Percentiles rank a stretch among this genome's conserved stretches.
These are phyloP conservation scores for Hippocampus kuda DNA, from an alignment of 2,797 vertebrate species.

Conservation along the genomic window DNA sequence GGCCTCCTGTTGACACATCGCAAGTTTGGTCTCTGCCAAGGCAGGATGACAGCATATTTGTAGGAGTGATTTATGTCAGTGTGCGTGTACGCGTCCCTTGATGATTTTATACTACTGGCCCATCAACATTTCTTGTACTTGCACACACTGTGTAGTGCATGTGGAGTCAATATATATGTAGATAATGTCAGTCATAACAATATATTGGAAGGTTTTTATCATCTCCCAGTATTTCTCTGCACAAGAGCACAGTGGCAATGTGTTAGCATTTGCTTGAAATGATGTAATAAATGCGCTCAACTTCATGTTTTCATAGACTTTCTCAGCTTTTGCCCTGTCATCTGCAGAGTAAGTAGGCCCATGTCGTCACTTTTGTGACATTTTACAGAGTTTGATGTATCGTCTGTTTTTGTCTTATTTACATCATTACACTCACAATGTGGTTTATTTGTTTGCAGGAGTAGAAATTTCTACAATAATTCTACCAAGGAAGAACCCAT, in stretches of 20 bases:
- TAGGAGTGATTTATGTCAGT: not conserved
- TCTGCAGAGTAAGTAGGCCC: not conserved
- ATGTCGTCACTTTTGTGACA: not conserved
- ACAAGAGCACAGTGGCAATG: not conserved
- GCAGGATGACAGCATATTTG: not conserved
- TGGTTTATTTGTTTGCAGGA: not conserved
- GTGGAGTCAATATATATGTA: conserved; percentile 1
- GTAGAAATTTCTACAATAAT: not conserved
- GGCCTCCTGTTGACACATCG: not conserved
- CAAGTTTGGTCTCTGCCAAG: not conserved
- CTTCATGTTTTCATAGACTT: not conserved
- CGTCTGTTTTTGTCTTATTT: not conserved
- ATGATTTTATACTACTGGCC: not conserved
- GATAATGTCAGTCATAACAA: not conserved
- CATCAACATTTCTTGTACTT: not conserved
- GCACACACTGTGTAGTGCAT: not conserved
- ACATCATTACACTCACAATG: not conserved
- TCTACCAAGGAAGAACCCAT: no score
- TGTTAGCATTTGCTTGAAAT: not conserved
- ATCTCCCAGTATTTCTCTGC: not conserved
- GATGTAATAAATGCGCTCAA: not conserved
- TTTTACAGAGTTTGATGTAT: not conserved
- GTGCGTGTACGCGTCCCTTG: not conserved
- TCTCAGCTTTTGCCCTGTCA: not conserved
- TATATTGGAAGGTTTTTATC: not conserved